Evolutionary conservation across 2,888 invertebrate species (phyloP), one percentile per base, ranked within the genome.

Genomic region (Phengaris alcon): DNA sequence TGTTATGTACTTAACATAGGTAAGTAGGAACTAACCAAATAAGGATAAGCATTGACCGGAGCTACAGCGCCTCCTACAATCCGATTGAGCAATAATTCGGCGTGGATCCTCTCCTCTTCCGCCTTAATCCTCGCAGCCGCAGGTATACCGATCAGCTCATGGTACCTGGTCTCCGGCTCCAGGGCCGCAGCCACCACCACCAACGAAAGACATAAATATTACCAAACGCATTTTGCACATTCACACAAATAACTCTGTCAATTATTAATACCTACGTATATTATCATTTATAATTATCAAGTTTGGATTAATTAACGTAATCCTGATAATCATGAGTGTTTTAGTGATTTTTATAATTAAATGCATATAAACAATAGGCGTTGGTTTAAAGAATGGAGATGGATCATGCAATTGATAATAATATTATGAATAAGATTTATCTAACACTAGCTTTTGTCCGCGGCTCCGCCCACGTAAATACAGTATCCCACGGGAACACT

Each of bases 11-110:
- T n/a, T n/a, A n/a, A n/a, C n/a, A n/a, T 48, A 48, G 7, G 6
- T 48, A 48, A 7, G 48, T 48, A 48, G 76, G 76, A 46, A 74
- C 75, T 8, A 13, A 46, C 76, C 73, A 74, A 79, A 55, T 77
- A 72, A 22, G 89, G 90, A 69, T 89, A 83, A 7, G 84, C 79
- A 35, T 84, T 84, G 0, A 74, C 74, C 0, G 84, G 79, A 2
- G 89, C 85, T 0, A 82, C 54, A 0, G 70, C 83, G 5, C 90
- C 89, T 0, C 90, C 90, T 0, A 89, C 87, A 22, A 90, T 84
- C 78, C 35, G 35, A 35, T 85, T 85, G n/a, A n/a, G n/a, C n/a
- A n/a, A 15, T 70, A n/a, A 54, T 48, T 48, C 48, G 6, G 6
- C 48, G 6, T 76, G 52, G 15, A 77, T 76, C 57, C 70, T 77